Percentiles rank a stretch among this genome's conserved stretches.
Evolutionary conservation across 2,797 vertebrate genomes (phyloP).

Genomic region (Rhabdomys pumilio): DNA sequence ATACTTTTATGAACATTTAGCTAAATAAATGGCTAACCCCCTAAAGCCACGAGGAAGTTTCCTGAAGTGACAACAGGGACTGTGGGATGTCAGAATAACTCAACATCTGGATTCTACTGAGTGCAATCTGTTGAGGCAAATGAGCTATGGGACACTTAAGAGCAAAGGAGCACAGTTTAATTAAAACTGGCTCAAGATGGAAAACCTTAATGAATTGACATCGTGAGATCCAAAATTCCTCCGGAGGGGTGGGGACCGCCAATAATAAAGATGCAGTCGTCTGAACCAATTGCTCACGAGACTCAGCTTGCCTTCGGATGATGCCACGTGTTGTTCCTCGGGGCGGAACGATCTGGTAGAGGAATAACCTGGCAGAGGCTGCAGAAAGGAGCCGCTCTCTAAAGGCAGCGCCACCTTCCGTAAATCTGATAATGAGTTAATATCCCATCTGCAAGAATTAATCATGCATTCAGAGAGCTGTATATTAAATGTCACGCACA

Average conservation of each 20-base stretch:
- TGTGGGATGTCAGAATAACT: constrained; percentile 9
- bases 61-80: constrained; percentile 33
- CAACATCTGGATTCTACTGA: constrained; percentile 62
- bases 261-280: constrained; percentile 83
- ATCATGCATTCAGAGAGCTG: constrained; percentile 74
- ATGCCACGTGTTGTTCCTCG: constrained; percentile 50
- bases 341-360: constrained; percentile 71
- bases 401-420: constrained; percentile 74
- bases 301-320: constrained; percentile 70
- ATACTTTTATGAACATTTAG: constrained; percentile 25
- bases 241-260: constrained; percentile 58
- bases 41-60: constrained; percentile 13
- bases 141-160: constrained; percentile 12
- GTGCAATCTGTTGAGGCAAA: constrained; percentile 60
- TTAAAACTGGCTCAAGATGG: constrained; percentile 79
- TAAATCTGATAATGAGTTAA: constrained; percentile 80
- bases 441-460: constrained; percentile 79
- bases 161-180: constrained; percentile 73
- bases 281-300: constrained; percentile 69
- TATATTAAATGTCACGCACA: constrained; percentile 73
- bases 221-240: constrained; percentile 68
- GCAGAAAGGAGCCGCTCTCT: constrained; percentile 77
- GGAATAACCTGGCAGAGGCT: constrained; percentile 70
- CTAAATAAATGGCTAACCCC: constrained; percentile 62
- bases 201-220: constrained; percentile 79